These are phyloP conservation scores for Reinhardtius hippoglossoides DNA, from an alignment of 2,113 vertebrate genomes.

Conservation along the genomic window DNA sequence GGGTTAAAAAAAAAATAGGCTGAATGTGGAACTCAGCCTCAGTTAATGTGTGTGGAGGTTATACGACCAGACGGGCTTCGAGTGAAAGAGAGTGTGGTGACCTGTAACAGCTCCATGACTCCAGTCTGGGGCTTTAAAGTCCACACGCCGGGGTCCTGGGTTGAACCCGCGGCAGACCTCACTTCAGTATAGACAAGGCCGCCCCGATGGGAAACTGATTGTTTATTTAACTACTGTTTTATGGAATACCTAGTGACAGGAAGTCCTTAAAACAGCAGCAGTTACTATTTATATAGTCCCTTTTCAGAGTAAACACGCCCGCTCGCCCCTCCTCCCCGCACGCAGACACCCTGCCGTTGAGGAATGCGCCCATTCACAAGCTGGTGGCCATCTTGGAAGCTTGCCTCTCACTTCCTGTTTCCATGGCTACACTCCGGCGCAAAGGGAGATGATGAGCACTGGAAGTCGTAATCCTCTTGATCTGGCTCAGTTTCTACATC, in stretches of 20 bases:
- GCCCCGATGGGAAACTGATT: conserved; percentile 74
- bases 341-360: conserved; percentile 76
- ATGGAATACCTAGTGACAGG: conserved; percentile 82
- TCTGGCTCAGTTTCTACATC: conserved; percentile 76
- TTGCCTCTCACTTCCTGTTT: conserved; percentile 83
- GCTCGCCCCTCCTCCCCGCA: conserved; percentile 61
- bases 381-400: conserved; percentile 83
- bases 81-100: conserved; percentile 76
- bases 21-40: conserved; percentile 52
- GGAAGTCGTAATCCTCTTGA: conserved; percentile 70
- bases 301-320: conserved; percentile 82
- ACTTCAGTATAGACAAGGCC: conserved; percentile 57
- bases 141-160: conserved; percentile 60
- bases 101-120: conserved; percentile 76
- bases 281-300: conserved; percentile 84
- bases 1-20: conserved; percentile 12
- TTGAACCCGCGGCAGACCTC: conserved; percentile 68
- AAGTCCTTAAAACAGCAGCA: conserved; percentile 86
- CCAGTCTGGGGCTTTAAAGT: conserved; percentile 73
- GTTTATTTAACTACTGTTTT: conserved; percentile 84
- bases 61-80: conserved; percentile 64
- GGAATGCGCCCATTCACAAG: conserved; percentile 86
- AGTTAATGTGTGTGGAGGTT: conserved; percentile 51
- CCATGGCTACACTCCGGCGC: conserved; percentile 75
- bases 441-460: conserved; percentile 70